A percentile compares a stretch with the other conserved stretches of the same genome.
Evolutionary conservation across 2,888 invertebrate genomes (phyloP).

Genomic region (Hemaris fuciformis): DNA sequence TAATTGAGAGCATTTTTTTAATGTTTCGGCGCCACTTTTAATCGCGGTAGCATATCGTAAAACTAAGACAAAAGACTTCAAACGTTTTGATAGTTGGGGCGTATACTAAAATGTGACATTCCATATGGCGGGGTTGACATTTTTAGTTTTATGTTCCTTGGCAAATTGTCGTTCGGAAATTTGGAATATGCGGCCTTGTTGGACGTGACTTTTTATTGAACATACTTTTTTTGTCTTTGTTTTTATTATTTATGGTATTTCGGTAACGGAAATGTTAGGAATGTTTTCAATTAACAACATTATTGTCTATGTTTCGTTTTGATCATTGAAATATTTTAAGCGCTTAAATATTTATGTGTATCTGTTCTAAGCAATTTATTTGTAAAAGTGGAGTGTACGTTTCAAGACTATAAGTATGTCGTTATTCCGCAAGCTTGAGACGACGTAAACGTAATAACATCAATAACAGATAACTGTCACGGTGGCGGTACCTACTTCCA

Average conservation of each 20-base stretch:
- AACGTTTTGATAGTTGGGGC: conserved; percentile 59
- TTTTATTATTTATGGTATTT: neutral
- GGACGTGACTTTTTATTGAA: conserved; percentile 26
- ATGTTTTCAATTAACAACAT: no score
- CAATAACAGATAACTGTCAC: no score
- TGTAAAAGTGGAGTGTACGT: no score
- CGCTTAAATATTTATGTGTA: no score
- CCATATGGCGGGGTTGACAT: conserved; percentile 67
- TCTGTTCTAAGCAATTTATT: no score
- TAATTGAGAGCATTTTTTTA: conserved; percentile 26
- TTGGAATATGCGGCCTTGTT: conserved; percentile 31
- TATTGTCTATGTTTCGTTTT: no score
- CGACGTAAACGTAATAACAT: no score
- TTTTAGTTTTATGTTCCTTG: conserved; percentile 64
- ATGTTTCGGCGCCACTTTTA: conserved; percentile 14
- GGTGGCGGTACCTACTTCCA: no score
- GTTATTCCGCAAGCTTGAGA: no score
- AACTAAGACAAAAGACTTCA: conserved; percentile 69
- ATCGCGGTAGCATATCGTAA: conserved; percentile 16
- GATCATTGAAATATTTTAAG: no score
- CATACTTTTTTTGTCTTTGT: neutral
- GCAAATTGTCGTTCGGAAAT: conserved; percentile 32
- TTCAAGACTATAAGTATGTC: no score
- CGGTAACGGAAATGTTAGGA: neutral
- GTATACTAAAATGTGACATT: conserved; percentile 51